Conservation (phyloP, 1,140 invertebrate genomes). For the Cecropterus lyciades region DNA sequence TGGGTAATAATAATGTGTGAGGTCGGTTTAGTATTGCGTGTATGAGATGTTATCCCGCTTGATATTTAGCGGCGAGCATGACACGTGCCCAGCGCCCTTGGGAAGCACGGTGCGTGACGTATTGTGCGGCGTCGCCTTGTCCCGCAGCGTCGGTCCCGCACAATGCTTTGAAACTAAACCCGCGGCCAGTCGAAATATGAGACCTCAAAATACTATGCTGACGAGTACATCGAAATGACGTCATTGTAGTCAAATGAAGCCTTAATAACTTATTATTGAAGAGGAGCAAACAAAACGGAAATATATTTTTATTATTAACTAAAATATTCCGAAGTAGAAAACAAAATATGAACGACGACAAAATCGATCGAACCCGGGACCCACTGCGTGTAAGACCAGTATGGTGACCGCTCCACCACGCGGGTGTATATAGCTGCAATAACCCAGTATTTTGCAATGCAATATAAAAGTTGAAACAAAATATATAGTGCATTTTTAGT, state of each 20-base stretch:
- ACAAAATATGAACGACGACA: too few relatives aligned
- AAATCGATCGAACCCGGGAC: too few relatives aligned
- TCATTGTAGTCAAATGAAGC: neutral
- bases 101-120: constrained; percentile 56
- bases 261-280: neutral
- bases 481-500: too few relatives aligned
- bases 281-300: neutral
- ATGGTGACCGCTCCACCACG: too few relatives aligned
- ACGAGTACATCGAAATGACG: constrained; percentile 6
- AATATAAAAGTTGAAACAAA: too few relatives aligned
- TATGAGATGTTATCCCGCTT: neutral
- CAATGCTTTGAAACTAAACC: constrained; percentile 58
- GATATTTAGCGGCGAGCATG: constrained; percentile 24
- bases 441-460: too few relatives aligned
- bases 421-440: too few relatives aligned
- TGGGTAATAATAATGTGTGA: neutral
- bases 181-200: constrained; percentile 25
- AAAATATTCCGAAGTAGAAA: neutral
- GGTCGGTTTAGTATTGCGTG: neutral
- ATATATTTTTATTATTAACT: neutral
- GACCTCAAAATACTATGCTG: constrained; percentile 21
- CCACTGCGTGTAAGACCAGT: too few relatives aligned
- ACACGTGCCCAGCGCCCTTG: constrained; percentile 60
- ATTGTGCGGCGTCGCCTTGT: constrained; percentile 58
- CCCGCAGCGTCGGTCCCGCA: constrained; percentile 39